Conservation (phyloP, 1,140 invertebrate species). For the Atopsyche davidsoni region DNA sequence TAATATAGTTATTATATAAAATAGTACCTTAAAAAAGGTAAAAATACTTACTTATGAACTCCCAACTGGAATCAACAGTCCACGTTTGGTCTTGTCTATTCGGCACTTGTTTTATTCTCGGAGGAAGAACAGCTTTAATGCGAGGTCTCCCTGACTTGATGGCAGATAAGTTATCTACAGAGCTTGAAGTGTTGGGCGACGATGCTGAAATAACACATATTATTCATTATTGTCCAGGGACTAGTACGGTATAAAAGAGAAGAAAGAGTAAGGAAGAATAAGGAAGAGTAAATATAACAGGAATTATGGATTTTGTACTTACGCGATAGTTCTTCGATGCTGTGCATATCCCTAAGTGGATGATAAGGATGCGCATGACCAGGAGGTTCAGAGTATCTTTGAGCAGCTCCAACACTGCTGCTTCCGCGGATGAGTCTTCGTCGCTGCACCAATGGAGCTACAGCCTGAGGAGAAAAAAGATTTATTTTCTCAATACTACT, state of each 20-base stretch:
- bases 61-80: constrained; percentile 82
- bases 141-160: constrained; percentile 49
- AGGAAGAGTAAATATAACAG: not conserved
- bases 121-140: constrained; percentile 66
- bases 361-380: constrained; percentile 47
- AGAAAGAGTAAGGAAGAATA: not conserved
- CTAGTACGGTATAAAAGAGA: not conserved
- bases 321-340: constrained; percentile 49
- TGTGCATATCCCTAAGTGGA: constrained; percentile 48
- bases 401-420: constrained; percentile 37
- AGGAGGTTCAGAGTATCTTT: constrained; percentile 54
- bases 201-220: constrained; percentile 35
- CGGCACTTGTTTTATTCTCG: constrained; percentile 54
- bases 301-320: constrained; percentile 28
- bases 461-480: constrained; percentile 39
- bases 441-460: constrained; percentile 41
- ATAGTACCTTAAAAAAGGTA: too few species aligned
- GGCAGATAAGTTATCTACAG: constrained; percentile 61
- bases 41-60: constrained; percentile 70
- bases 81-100: constrained; percentile 63
- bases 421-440: constrained; percentile 39
- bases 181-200: constrained; percentile 55
- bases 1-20: too few species aligned
- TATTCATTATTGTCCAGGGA: not conserved
- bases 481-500: too few species aligned